Evolutionary conservation across 1,140 invertebrate species (phyloP).

Genomic region (Dinoponera quadriceps): DNA sequence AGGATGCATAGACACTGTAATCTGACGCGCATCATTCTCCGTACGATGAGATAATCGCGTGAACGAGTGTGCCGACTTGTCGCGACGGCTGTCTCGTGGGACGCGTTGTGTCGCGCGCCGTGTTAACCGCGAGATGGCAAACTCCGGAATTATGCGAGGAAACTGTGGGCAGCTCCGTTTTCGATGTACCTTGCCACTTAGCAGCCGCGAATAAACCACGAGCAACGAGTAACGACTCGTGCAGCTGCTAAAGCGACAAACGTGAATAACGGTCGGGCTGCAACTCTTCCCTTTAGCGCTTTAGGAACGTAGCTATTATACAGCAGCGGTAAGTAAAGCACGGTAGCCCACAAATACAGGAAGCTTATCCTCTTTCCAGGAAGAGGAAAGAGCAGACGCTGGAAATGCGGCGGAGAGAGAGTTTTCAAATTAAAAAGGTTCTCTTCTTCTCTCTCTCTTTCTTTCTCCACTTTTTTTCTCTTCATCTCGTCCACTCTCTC

Average conservation of each 20-base stretch:
- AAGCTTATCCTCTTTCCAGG: not conserved
- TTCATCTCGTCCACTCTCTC: no score
- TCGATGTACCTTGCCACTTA: conserved; percentile 69
- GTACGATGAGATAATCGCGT: conserved; percentile 39
- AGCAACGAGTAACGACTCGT: conserved; percentile 66
- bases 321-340: not conserved
- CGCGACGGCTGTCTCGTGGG: conserved; percentile 15
- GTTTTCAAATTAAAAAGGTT: not conserved
- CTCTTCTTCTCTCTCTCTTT: not conserved
- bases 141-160: conserved; percentile 63
- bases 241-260: conserved; percentile 67
- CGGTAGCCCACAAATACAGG: conserved; percentile 15
- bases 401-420: not conserved
- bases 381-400: not conserved
- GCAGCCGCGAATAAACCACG: conserved; percentile 66
- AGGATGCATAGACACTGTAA: conserved; percentile 19
- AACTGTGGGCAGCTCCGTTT: conserved; percentile 63
- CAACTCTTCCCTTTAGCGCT: conserved; percentile 21
- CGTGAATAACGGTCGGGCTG: conserved; percentile 60
- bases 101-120: not conserved
- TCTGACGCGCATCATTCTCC: conserved; percentile 19
- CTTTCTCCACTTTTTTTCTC: no score
- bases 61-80: conserved; percentile 46
- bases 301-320: not conserved
- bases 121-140: conserved; percentile 38